Conservation (phyloP, 2,888 invertebrate genomes). For the Saturnia pavonia region DNA sequence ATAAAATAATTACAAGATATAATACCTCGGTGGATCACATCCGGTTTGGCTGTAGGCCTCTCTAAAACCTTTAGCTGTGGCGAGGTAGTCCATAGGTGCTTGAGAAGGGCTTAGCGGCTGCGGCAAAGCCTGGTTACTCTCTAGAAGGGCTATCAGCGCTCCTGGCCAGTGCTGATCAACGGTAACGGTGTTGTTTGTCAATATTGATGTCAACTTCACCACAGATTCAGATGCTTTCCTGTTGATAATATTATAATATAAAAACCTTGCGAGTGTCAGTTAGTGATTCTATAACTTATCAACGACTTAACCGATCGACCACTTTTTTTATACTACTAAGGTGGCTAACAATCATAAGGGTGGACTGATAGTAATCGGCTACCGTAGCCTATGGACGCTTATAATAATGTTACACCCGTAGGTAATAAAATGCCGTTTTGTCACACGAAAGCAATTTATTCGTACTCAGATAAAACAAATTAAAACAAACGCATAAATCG, state of each 20-base stretch:
- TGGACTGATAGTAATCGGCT: no score
- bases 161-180: slow-evolving; percentile 71
- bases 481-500: no score
- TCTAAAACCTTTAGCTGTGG: slow-evolving; percentile 82
- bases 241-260: slow-evolving; percentile 12
- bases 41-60: slow-evolving; percentile 86
- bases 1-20: not conserved
- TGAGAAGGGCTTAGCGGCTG: slow-evolving; percentile 81
- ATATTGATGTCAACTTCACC: slow-evolving; percentile 35
- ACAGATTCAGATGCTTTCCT: slow-evolving; percentile 68
- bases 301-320: no score
- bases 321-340: no score
- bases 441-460: no score
- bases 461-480: no score
- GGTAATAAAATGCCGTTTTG: no score
- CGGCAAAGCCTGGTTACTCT: slow-evolving; percentile 79
- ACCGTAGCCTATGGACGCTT: no score
- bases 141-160: slow-evolving; percentile 83
- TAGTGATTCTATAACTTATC: no score
- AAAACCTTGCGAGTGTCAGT: no score
- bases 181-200: slow-evolving; percentile 43
- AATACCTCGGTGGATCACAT: slow-evolving; percentile 84
- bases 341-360: no score
- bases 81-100: slow-evolving; percentile 85
- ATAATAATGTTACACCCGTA: no score